A percentile compares a stretch with the other conserved stretches of the same genome.
These are phyloP conservation scores for Pandemis corylana DNA, from an alignment of 2,888 invertebrate genomes.

Conservation along the genomic window DNA sequence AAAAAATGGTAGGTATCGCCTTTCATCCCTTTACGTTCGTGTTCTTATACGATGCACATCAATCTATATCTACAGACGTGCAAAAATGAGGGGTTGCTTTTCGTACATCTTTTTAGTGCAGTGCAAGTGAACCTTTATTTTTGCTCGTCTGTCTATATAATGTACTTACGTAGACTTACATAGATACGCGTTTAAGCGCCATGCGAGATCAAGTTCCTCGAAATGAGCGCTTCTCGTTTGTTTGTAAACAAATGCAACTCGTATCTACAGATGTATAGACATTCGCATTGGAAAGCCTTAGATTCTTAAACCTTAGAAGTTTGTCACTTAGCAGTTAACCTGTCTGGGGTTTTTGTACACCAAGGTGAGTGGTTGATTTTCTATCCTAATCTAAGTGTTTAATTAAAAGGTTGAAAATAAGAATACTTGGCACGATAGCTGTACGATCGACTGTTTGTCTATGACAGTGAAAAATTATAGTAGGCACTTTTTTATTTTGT, in stretches of 20 bases:
- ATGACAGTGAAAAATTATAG: too few species aligned
- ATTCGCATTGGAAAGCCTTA: neutral
- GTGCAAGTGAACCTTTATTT: too few species aligned
- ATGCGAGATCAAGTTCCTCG: neutral
- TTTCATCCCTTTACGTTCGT: conserved; percentile 19
- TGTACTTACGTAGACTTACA: neutral
- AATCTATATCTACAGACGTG: neutral
- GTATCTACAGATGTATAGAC: neutral
- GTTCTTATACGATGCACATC: conserved; percentile 17
- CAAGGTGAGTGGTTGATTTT: neutral
- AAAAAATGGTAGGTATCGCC: conserved; percentile 17
- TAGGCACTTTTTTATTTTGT: too few species aligned
- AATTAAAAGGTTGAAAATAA: too few species aligned
- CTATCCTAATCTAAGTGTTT: too few species aligned
- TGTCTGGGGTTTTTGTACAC: too few species aligned
- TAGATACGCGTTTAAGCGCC: conserved; percentile 10
- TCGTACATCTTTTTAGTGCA: too few species aligned
- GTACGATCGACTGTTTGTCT: too few species aligned
- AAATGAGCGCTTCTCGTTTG: conserved; percentile 14
- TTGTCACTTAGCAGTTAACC: neutral
- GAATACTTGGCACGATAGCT: too few species aligned
- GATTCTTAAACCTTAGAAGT: neutral
- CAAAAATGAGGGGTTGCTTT: too few species aligned
- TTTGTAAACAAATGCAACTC: conserved; percentile 33
- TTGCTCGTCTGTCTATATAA: too few species aligned